phyloP scores from a whole-genome alignment of 2,113 vertebrate species.

The Microcebus griseorufus region DNA sequence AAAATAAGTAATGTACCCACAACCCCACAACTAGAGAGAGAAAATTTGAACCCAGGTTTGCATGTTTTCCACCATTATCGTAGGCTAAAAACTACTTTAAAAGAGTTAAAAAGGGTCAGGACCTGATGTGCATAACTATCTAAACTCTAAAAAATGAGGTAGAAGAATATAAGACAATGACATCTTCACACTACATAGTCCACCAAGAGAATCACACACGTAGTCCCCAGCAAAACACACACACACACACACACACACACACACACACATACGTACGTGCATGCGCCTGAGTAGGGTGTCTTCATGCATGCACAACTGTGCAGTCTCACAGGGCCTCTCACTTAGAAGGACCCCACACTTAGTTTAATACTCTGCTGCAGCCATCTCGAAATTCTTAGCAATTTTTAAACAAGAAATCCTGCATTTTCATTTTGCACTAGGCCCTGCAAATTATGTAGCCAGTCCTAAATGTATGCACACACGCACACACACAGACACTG shows the following conservation, averaged over 20 bases:
- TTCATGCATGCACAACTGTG: background rate
- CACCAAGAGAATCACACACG: background rate
- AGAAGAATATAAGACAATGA: background rate
- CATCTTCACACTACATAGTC: background rate
- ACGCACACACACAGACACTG: background rate
- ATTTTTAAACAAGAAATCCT: conserved; percentile 6
- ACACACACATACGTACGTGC: background rate
- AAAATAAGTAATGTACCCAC: background rate
- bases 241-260: background rate
- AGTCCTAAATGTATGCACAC: background rate
- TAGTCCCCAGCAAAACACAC: background rate
- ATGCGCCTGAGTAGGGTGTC: too few species aligned
- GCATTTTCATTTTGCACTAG: background rate
- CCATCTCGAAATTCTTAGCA: background rate
- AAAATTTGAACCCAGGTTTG: background rate
- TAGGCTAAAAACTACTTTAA: background rate
- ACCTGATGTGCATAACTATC: background rate
- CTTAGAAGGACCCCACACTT: background rate
- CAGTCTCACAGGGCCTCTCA: background rate
- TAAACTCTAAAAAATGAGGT: background rate
- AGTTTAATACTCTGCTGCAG: background rate
- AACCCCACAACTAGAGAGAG: background rate
- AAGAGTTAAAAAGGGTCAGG: background rate
- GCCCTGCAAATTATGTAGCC: background rate
- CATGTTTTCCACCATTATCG: background rate